Evolutionary conservation across 2,888 invertebrate genomes (phyloP).

Genomic region (Pediacus dermestoides): DNA sequence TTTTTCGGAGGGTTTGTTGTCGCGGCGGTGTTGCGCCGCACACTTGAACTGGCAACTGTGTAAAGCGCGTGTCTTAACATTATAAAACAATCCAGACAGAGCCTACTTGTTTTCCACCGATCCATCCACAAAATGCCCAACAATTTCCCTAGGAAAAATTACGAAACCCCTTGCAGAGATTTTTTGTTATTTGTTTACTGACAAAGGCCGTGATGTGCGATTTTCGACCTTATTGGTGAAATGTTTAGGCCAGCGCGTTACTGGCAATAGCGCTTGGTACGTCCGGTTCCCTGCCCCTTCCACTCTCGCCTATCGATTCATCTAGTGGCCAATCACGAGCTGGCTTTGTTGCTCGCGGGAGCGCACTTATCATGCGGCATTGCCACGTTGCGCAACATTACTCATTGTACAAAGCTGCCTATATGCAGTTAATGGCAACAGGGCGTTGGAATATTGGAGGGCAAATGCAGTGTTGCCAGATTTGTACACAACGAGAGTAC

Average conservation of each 20-base stretch:
- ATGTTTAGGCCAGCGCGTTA: slow-evolving; percentile 48
- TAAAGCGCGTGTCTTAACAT: slow-evolving; percentile 47
- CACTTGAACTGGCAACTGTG: slow-evolving; percentile 51
- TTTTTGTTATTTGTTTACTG: slow-evolving; percentile 59
- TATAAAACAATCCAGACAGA: slow-evolving; percentile 11
- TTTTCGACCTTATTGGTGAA: slow-evolving; percentile 45
- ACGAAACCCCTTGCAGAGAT: slow-evolving; percentile 34
- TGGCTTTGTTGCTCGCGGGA: slow-evolving; percentile 48
- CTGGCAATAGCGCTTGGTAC: slow-evolving; percentile 54
- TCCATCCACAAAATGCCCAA: slow-evolving; percentile 9
- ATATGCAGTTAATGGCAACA: slow-evolving; percentile 14
- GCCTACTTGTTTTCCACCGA: slow-evolving; percentile 8
- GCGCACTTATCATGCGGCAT: slow-evolving; percentile 55
- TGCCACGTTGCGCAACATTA: slow-evolving; percentile 41
- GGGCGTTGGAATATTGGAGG: too few relatives aligned
- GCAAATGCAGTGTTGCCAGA: slow-evolving; percentile 4
- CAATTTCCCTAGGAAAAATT: too few relatives aligned
- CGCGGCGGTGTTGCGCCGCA: slow-evolving; percentile 50
- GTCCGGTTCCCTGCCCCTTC: slow-evolving; percentile 56
- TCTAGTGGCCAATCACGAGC: slow-evolving; percentile 61
- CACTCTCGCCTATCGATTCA: slow-evolving; percentile 63
- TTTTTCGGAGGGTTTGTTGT: slow-evolving; percentile 51
- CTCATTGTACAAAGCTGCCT: slow-evolving; percentile 32
- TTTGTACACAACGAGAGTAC: not conserved
- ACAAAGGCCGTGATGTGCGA: slow-evolving; percentile 46